Percentiles rank a stretch among this genome's conserved stretches.
These are phyloP conservation scores for Microcebus tavaratra DNA, from an alignment of 2,113 vertebrate genomes.

Conservation along the genomic window DNA sequence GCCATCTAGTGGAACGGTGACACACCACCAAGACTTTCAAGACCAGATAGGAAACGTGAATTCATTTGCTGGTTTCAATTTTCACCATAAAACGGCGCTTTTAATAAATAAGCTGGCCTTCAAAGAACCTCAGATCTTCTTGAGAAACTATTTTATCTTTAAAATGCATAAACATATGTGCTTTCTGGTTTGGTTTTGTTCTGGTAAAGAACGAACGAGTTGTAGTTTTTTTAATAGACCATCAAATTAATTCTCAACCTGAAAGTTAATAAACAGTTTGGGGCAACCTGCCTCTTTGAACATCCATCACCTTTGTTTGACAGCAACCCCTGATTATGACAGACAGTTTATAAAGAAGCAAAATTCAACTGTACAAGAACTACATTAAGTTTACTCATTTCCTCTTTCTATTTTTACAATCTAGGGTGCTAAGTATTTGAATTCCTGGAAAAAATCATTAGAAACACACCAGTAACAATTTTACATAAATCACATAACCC, in stretches of 20 bases:
- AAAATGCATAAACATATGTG: neutral
- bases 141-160: slow-evolving; percentile 19
- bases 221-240: neutral
- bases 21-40: neutral
- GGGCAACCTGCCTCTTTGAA: neutral
- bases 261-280: neutral
- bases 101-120: slow-evolving; percentile 38
- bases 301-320: neutral
- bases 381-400: slow-evolving; percentile 20
- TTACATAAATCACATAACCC: slow-evolving; percentile 29
- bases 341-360: slow-evolving; percentile 48
- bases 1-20: slow-evolving; percentile 64
- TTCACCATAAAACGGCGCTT: neutral
- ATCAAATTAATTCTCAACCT: slow-evolving; percentile 29
- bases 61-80: neutral
- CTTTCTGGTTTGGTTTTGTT: neutral
- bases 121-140: slow-evolving; percentile 31
- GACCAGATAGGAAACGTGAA: neutral
- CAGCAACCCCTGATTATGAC: neutral
- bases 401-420: slow-evolving; percentile 36
- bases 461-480: slow-evolving; percentile 47
- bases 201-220: neutral
- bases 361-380: neutral
- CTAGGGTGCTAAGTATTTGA: slow-evolving; percentile 16
- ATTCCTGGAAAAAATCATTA: slow-evolving; percentile 46